Conservation (phyloP, 2,888 invertebrate species). For the Stratiomys singularior region DNA sequence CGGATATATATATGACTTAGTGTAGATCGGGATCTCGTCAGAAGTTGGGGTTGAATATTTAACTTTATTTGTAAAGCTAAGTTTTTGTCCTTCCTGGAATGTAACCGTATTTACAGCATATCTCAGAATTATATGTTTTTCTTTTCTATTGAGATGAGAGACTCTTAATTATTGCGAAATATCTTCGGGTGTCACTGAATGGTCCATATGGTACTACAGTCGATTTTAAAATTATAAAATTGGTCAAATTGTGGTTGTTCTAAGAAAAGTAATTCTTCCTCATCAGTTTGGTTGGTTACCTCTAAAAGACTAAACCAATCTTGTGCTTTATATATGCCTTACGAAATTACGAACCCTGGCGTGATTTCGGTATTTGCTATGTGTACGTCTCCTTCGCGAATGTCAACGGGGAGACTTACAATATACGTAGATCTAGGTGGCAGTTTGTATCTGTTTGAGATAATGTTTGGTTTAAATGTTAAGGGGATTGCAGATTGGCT, state of each 20-base stretch:
- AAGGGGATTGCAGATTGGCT: constrained; percentile 3
- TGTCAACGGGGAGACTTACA: not conserved
- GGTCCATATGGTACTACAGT: not conserved
- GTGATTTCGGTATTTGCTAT: not conserved
- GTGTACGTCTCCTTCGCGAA: not conserved
- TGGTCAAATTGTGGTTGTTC: not conserved
- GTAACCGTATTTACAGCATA: constrained; percentile 4
- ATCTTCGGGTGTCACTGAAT: not conserved
- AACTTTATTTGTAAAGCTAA: constrained; percentile 51
- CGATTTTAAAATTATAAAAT: not conserved
- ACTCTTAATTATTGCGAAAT: not conserved
- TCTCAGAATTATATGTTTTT: not conserved
- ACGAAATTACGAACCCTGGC: not conserved
- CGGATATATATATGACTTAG: constrained; percentile 1
- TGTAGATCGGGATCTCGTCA: not conserved
- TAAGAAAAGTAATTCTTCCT: not conserved
- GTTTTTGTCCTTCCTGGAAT: constrained; percentile 22
- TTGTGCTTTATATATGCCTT: not conserved
- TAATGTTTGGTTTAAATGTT: not conserved
- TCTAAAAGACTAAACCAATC: not conserved
- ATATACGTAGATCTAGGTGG: not conserved
- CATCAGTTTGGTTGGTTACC: not conserved
- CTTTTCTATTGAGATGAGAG: not conserved
- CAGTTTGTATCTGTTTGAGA: not conserved
- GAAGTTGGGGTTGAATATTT: too few relatives aligned